These are phyloP conservation scores for Sceliomorpha sp. DNA, from an alignment of 2,888 invertebrate species.

Conservation along the genomic window DNA sequence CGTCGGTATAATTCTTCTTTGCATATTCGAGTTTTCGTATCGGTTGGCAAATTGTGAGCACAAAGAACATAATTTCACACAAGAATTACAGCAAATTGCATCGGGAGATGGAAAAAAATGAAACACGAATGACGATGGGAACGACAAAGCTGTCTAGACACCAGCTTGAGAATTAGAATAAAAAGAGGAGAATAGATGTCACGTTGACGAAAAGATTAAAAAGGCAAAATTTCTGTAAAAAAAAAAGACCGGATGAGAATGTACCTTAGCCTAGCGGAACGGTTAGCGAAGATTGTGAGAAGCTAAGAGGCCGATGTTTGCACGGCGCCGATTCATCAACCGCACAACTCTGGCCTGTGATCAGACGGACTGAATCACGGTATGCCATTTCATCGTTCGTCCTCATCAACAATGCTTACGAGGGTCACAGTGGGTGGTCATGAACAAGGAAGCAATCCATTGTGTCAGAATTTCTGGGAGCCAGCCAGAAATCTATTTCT, in stretches of 20 bases:
- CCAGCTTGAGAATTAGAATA: conserved; percentile 17
- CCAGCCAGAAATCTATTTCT: too few species aligned
- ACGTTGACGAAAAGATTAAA: conserved; percentile 35
- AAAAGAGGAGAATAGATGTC: conserved; percentile 19
- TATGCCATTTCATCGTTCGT: conserved; percentile 56
- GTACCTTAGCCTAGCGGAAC: conserved; percentile 15
- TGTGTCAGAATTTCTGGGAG: conserved; percentile 5
- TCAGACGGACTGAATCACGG: conserved; percentile 23
- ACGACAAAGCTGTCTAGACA: conserved; percentile 30
- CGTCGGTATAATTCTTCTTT: too few species aligned
- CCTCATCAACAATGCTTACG: conserved; percentile 70
- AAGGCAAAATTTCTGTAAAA: conserved; percentile 24
- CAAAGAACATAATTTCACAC: too few species aligned
- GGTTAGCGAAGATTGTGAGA: not conserved
- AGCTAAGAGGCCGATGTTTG: conserved; percentile 19
- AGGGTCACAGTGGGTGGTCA: conserved; percentile 58
- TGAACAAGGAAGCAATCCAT: conserved; percentile 27
- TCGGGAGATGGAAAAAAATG: conserved; percentile 15
- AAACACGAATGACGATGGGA: conserved; percentile 27
- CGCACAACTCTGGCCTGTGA: conserved; percentile 16
- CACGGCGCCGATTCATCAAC: conserved; percentile 38
- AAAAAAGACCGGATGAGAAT: conserved; percentile 23
- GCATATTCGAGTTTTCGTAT: too few species aligned
- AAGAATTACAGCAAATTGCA: conserved; percentile 5
- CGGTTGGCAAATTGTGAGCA: too few species aligned